Base-by-base conservation (phyloP, 2,888 invertebrate species). In the Azorinus chamasolen region DNA sequence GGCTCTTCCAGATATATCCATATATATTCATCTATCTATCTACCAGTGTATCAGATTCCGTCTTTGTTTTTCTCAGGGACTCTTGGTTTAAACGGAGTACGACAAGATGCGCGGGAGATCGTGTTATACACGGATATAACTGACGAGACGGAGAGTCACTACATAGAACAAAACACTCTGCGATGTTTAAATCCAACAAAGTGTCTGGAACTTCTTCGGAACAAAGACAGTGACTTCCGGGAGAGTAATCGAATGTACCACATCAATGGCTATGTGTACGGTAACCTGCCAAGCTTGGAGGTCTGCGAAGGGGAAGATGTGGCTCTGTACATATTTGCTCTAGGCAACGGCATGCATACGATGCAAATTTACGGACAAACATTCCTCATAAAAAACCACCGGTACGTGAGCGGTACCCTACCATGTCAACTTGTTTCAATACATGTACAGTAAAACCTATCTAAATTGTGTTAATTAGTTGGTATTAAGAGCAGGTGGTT, bases 191-290 rank as follows among this genome's bases (percentile, higher is more conserved):
- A 83, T 32, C 83, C 82, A 1, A n/a, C 48, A 1, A 22, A 20
- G 10, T 88, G 87, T 66, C 54, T 64, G 10, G 41, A 77, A n/a
- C 75, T 83, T 10, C 59, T 61, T 0, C 55, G 73, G 5, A 63
- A 46, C 10, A 71, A 68, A 3, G 82, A 87, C 58, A 41, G 39
- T 12, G 75, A 24, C 1, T 87, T 86, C 50, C 51, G 53, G 1
- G 79, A 75, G 20, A 85, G 80, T 55, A 86, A 86, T 78, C 61
- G 58, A 51, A 72, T 83, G 80, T 77, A 68, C 41, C 74, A 75
- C 41, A 80, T 88, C 2, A 88, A 88, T 48, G 88, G 88, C 1
- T 79, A 71, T 27, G 54, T 78, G 14, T 88, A 79, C 64, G 85
- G 84, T 0, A 88, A 86, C 54, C 43, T 87, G 8, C 81, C 83